Conservation (phyloP, 2,797 vertebrate genomes). For the Pseudochaenichthys georgianus region DNA sequence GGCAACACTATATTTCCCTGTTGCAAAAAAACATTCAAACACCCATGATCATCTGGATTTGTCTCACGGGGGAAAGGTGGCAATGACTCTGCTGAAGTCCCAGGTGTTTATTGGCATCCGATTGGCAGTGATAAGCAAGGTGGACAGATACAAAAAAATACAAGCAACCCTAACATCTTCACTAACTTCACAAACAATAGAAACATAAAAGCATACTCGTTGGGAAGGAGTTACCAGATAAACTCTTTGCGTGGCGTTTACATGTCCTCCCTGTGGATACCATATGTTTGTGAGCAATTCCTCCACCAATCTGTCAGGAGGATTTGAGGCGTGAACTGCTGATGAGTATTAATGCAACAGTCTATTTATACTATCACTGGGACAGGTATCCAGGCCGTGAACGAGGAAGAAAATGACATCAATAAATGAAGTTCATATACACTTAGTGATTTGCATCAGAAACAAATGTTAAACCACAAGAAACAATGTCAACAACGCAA, state of each 20-base stretch:
- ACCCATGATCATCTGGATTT: slow-evolving; percentile 4
- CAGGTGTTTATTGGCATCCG: background rate
- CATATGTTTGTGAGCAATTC: slow-evolving; percentile 5
- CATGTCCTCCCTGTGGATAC: no score
- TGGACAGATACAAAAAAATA: background rate
- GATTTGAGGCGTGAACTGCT: background rate
- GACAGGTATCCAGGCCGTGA: slow-evolving; percentile 5
- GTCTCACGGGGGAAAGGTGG: background rate
- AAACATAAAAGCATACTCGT: no score
- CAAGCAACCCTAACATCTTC: background rate
- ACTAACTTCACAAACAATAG: no score
- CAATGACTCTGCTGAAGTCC: background rate
- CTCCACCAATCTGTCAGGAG: background rate
- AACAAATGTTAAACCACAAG: slow-evolving; percentile 39
- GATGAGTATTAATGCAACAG: slow-evolving; percentile 10
- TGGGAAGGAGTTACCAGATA: background rate
- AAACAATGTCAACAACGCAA: slow-evolving; percentile 41
- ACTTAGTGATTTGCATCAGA: slow-evolving; percentile 35
- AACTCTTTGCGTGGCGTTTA: no score
- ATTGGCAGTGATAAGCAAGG: background rate
- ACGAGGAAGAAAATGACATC: background rate
- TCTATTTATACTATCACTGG: background rate
- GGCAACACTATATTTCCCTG: no score
- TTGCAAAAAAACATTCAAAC: background rate
- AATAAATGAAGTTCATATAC: slow-evolving; percentile 22